A percentile compares a stretch with the other conserved stretches of the same genome.
Evolutionary conservation across 2,113 vertebrate species (phyloP).

Genomic region (Hyperopisus bebe): DNA sequence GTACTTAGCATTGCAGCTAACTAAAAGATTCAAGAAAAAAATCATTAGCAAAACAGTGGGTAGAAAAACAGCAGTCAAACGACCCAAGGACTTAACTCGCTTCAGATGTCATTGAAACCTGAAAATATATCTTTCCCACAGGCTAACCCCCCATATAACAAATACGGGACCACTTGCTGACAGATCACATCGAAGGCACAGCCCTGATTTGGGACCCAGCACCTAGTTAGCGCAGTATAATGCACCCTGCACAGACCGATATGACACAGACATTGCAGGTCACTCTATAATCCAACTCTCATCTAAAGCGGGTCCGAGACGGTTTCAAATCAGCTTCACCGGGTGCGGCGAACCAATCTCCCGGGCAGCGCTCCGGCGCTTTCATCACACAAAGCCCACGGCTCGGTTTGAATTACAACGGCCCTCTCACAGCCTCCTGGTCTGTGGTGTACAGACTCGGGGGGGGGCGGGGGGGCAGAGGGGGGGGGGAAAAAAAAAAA

Average conservation of each 20-base stretch:
- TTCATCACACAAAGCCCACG: conserved; percentile 84
- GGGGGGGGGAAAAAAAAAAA: conserved; percentile 30
- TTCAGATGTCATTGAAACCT: neutral
- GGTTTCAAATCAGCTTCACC: conserved; percentile 87
- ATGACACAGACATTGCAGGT: conserved; percentile 95
- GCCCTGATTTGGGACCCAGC: conserved; percentile 73
- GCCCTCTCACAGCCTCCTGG: conserved; percentile 76
- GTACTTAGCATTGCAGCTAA: neutral
- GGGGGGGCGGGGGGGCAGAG: conserved; percentile 27
- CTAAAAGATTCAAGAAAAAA: neutral
- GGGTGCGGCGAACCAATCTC: conserved; percentile 92
- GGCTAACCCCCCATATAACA: conserved; percentile 58
- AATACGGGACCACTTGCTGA: conserved; percentile 70
- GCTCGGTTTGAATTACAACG: conserved; percentile 97
- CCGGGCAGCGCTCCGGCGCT: conserved; percentile 77
- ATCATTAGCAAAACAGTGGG: neutral
- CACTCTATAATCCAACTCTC: conserved; percentile 96
- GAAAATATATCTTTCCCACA: conserved; percentile 47
- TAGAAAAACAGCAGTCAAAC: neutral
- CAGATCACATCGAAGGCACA: conserved; percentile 69
- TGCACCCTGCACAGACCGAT: conserved; percentile 91
- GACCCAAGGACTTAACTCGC: conserved; percentile 7
- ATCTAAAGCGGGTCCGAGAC: conserved; percentile 88
- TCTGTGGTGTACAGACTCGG: conserved; percentile 55
- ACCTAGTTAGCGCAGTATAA: conserved; percentile 87